Evolutionary conservation across 2,888 invertebrate genomes (phyloP).

Genomic region (Limnephilus marmoratus): DNA sequence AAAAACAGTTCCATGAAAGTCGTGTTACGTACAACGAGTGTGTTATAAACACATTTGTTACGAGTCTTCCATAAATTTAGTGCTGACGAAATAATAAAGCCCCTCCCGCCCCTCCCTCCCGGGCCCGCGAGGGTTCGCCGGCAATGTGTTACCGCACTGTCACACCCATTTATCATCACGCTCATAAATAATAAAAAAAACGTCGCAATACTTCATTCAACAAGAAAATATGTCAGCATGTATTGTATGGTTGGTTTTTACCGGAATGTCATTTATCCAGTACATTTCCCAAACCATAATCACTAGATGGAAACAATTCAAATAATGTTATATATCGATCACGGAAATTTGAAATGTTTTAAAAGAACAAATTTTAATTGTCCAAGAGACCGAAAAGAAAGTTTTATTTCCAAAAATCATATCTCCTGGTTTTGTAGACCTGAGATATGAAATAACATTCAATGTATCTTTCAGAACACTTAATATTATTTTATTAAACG

Average conservation of each 20-base stretch:
- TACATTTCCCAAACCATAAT: too few species aligned
- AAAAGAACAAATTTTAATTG: too few species aligned
- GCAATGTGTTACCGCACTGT: slow-evolving; percentile 2
- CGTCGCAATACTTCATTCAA: neutral
- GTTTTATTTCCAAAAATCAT: too few species aligned
- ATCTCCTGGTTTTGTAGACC: too few species aligned
- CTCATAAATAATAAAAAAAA: neutral
- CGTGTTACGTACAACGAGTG: neutral
- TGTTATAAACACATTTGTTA: neutral
- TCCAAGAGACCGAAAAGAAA: too few species aligned
- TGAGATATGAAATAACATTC: too few species aligned
- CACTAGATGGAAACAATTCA: too few species aligned
- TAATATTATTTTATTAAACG: too few species aligned
- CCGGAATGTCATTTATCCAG: too few species aligned
- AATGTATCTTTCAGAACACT: too few species aligned
- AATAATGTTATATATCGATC: too few species aligned
- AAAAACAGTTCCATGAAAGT: neutral
- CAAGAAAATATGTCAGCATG: neutral
- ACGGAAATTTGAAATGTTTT: too few species aligned
- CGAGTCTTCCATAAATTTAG: neutral
- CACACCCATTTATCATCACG: neutral
- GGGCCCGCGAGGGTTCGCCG: neutral
- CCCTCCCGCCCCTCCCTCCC: neutral
- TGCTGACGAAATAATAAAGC: neutral
- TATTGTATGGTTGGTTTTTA: neutral